Base-by-base conservation (phyloP, 2,113 vertebrate species). In the Hydrochoerus hydrochaeris region DNA sequence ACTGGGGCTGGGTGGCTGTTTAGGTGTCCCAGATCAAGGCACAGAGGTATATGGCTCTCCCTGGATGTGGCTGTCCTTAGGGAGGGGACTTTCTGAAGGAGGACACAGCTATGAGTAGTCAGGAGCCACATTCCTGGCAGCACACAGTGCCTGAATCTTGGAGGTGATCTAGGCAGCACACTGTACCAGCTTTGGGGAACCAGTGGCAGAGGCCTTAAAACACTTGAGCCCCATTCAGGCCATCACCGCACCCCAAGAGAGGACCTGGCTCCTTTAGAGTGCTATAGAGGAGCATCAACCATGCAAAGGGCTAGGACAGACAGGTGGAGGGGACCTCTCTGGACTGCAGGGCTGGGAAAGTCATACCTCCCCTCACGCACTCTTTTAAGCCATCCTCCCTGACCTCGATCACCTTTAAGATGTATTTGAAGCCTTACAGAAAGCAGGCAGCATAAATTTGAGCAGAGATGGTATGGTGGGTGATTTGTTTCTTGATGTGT, bases 281-380 rank as follows among this genome's bases (percentile, higher is more conserved):
- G 52, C 63, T 49, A 13, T n/a, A 58, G 38, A 67, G 62, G 58
- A 16, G 6, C 7, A 35, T 46, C 46, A 73, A 10, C 44, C 24
- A 1, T 9, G 10, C 17, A 83, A 32, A 26, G 58, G 19, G 26
- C 54, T n/a, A 52, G 69, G 85, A 17, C 63, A 3, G 0, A 11
- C 0, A 0, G 44, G 32, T 44, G 2, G 28, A 88, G 38, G 67
- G 38, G 19, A 16, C 57, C 4, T 28, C 69, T 85, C 19, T 30
- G 7, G 11, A 6, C 58, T 0, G 0, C 14, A 7, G 46, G 14
- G 1, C 81, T 78, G 8, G 8, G 4, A 20, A n/a, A 30, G 24
- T 11, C 12, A 0, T 5, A 0, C 5, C 13, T 30, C 24, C 30
- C n/a, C n/a, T n/a, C 35, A 0, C 41, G 62, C 0, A 2, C 58